Conservation (phyloP, 37 sponge, comb jelly and placozoan species). For the Ephydatia muelleri region DNA sequence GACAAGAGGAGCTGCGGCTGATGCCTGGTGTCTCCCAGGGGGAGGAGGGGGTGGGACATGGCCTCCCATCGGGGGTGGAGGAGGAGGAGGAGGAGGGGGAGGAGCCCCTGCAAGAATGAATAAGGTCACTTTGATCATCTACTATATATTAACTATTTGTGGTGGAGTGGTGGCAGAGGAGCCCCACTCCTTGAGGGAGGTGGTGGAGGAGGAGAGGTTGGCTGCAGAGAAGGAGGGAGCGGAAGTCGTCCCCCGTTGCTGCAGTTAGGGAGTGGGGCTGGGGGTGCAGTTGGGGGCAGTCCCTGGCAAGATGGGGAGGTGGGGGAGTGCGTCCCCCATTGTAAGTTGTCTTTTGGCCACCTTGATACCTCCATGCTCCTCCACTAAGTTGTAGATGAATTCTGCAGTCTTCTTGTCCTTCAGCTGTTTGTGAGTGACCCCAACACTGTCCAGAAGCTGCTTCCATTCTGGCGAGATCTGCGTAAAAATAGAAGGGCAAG, state of each 20-base stretch:
- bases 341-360: conserved; percentile 73
- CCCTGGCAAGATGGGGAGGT: conserved; percentile 51
- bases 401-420: no score
- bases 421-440: conserved; percentile 82
- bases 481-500: no score
- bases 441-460: conserved; percentile 85
- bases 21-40: no score
- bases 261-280: conserved; percentile 51
- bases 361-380: conserved; percentile 93
- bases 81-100: conserved; percentile 58
- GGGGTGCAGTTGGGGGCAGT: conserved; percentile 31
- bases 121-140: not conserved
- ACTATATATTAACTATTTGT: conserved; percentile 15
- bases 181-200: conserved; percentile 21
- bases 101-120: no score
- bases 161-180: conserved; percentile 59
- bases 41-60: no score
- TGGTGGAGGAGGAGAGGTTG: conserved; percentile 64
- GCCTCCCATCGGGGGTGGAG: not conserved
- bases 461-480: conserved; percentile 76
- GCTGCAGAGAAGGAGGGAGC: conserved; percentile 58
- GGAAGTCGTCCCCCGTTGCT: conserved; percentile 65
- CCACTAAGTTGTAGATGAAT: no score
- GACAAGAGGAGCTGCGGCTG: no score
- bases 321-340: conserved; percentile 39